Evolutionary conservation across 2,113 vertebrate species (phyloP), one percentile per base, ranked within the genome.

Genomic region (Theristicus caerulescens): DNA sequence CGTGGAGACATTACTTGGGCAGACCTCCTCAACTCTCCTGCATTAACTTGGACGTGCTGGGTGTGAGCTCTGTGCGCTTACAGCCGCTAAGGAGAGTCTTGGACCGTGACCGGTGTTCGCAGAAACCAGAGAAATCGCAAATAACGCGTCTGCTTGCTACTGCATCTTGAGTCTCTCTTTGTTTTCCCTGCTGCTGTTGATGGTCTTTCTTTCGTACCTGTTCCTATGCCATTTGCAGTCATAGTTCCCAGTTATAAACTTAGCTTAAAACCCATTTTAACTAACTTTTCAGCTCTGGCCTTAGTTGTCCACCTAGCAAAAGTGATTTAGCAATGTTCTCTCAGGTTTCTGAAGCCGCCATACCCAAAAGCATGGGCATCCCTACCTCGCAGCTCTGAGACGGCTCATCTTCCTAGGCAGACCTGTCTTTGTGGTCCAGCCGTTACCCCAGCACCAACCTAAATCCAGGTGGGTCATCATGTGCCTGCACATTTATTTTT

Each of bases 401-500:
- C 32, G 42, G 49, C 25, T 54, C 66, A 24, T 31, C 46, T 61
- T 83, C 0, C 1, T 16, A 49, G 72, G 58, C 42, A 46, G 54
- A 16, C 1, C 3, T 40, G 20, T 73, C 69, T 89, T 55, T 79
- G 38, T 49, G 70, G 52, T 31, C 64, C 29, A 62, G 42, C 47
- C 34, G 1, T 59, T 82, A 20, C 40, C 49, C 44, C 14, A 57
- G 82, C 55, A 72, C 72, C 80, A 86, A 0, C 69, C 73, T 59
- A 61, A 79, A 88, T 82, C 47, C 90, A 57, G 47, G 38, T 79
- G 82, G 85, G 32, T 38, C 65, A 42, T 59, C 8, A 0, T 89
- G 44, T 96, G 61, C 77, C 65, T 42, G 58, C 38, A 38, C 29
- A 5, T 20, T 84, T 94, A 77, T 66, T 96, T 96, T 96, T 91